Conservation (phyloP, 2,797 vertebrate species). For the Lagorchestes hirsutus region DNA sequence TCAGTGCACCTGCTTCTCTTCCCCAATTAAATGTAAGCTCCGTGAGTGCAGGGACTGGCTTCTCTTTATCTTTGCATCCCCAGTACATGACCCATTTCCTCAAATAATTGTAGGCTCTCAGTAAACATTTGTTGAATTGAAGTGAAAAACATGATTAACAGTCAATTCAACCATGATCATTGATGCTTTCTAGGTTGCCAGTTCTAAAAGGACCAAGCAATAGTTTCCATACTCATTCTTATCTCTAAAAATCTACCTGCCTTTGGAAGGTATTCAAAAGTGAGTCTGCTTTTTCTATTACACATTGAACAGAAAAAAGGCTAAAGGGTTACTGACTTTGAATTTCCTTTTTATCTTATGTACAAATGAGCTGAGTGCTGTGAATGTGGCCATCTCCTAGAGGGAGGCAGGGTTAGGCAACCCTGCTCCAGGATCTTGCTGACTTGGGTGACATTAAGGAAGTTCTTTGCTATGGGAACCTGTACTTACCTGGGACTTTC, state of each 20-base stretch:
- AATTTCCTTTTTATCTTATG: neutral
- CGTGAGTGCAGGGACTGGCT: neutral
- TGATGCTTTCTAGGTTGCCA: neutral
- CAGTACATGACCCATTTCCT: neutral
- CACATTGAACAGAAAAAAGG: neutral
- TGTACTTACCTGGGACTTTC: neutral
- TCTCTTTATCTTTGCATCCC: too few relatives aligned
- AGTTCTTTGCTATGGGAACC: neutral
- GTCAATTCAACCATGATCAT: neutral
- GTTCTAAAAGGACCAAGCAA: neutral
- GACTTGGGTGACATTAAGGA: accelerated
- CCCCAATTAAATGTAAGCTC: neutral
- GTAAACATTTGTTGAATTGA: neutral
- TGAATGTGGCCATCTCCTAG: neutral
- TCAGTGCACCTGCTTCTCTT: neutral
- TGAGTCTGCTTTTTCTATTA: neutral
- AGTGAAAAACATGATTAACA: neutral
- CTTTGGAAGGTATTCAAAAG: conserved; percentile 4
- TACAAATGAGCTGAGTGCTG: neutral
- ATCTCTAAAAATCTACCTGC: neutral
- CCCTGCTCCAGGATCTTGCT: neutral
- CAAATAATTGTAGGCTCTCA: neutral
- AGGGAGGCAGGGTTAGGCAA: neutral
- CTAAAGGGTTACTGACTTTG: neutral
- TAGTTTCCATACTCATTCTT: neutral